Conservation (phyloP, 2,113 vertebrate species). For the Murina feae region DNA sequence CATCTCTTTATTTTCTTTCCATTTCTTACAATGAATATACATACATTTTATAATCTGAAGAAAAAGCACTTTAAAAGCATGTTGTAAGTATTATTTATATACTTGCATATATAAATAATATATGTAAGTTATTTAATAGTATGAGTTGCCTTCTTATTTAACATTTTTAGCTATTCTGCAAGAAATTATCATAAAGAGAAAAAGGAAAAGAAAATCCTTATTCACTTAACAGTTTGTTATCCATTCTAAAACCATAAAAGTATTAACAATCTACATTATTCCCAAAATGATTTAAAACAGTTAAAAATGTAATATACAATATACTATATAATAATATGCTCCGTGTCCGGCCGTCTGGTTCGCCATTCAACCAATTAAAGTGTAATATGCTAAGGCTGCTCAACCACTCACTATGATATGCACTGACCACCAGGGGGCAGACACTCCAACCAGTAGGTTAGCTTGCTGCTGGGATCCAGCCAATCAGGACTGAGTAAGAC, state of each 20-base stretch:
- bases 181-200: constrained; percentile 9
- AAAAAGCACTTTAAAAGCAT: background rate
- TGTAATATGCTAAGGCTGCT: too few relatives aligned
- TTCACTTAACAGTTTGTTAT: background rate
- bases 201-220: background rate
- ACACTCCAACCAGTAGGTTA: too few relatives aligned
- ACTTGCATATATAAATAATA: too few relatives aligned
- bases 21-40: background rate
- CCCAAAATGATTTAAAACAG: background rate
- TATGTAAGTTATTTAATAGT: constrained; percentile 1
- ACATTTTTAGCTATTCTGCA: constrained; percentile 4
- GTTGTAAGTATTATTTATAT: background rate
- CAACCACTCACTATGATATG: too few relatives aligned
- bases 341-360: too few relatives aligned
- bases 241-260: background rate
- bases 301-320: background rate
- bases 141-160: constrained; percentile 3
- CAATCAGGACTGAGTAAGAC: too few relatives aligned
- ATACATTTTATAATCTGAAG: constrained; percentile 24
- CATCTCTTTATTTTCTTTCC: background rate
- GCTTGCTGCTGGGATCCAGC: too few relatives aligned
- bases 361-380: too few relatives aligned
- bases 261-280: background rate
- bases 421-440: too few relatives aligned
- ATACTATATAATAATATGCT: background rate